Evolutionary conservation across 2,797 vertebrate genomes (phyloP).

Genomic region (Ctenosaura bakeri): DNA sequence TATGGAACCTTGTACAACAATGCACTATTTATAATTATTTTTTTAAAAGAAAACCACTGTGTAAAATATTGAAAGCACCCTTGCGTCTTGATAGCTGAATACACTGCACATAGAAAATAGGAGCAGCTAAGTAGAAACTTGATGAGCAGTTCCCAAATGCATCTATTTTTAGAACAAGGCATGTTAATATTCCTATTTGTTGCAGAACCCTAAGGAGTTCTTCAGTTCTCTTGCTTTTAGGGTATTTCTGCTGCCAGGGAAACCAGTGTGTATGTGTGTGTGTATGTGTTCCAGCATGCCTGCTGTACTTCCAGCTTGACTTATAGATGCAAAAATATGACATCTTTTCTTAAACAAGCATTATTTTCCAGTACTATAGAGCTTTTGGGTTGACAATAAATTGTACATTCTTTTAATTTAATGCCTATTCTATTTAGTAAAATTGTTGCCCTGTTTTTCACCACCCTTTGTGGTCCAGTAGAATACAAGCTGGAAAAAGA

Average conservation of each 20-base stretch:
- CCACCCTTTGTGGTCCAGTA: neutral
- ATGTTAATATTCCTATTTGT: constrained; percentile 76
- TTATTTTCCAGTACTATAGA: neutral
- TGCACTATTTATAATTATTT: constrained; percentile 34
- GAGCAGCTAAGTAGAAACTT: constrained; percentile 55
- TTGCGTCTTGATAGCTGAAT: constrained; percentile 32
- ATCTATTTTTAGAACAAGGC: constrained; percentile 75
- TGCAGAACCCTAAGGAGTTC: constrained; percentile 73
- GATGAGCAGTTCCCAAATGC: constrained; percentile 49
- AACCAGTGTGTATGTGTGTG: constrained; percentile 23
- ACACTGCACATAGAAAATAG: constrained; percentile 33
- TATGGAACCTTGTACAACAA: constrained; percentile 17
- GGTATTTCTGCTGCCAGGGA: constrained; percentile 77
- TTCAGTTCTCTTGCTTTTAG: constrained; percentile 63
- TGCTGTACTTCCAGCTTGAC: constrained; percentile 28
- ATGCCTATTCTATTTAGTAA: neutral
- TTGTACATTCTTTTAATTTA: neutral
- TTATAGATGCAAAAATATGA: neutral
- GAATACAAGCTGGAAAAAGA: neutral
- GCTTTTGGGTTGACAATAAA: neutral
- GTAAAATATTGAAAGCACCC: constrained; percentile 63
- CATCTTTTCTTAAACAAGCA: neutral
- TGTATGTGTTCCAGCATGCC: neutral
- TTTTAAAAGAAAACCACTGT: constrained; percentile 1
- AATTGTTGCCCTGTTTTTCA: neutral